Evolutionary conservation across 2,888 invertebrate species (phyloP), one percentile per base, ranked within the genome.

Genomic region (Apotomis betuletana): DNA sequence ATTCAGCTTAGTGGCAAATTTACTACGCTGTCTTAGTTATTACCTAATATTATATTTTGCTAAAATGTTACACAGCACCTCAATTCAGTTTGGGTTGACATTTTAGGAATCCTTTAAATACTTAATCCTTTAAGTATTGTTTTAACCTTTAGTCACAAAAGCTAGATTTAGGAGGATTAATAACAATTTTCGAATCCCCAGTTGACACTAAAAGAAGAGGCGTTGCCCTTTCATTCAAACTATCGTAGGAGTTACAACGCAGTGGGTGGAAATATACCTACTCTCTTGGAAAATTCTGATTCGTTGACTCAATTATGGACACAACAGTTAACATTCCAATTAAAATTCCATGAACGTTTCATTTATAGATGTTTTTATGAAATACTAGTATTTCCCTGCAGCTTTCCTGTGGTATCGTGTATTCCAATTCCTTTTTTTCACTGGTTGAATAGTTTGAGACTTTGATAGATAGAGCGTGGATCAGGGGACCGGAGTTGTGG

Each of bases 191-290:
- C 15, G 54, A 52, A 52, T 62, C 44, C 36, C 6, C 15, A 8
- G 27, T 44, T 13, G 15, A 55, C 54, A 13, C 10, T 55, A 51
- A 55, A 64, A 44, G 15, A 54, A 41, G 9, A 54, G 63, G 52
- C 38, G 0, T 41, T 64, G 54, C 64, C 54, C 64, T 64, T 64
- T 55, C n/a, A 41, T 38, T 36, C 44, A 44, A 55, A 27, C 15
- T 15, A 44, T 64, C 2, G 64, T 64, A 44, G 64, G 54, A 63
- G 63, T 63, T 15, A 9, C 9, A 49, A 27, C 27, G 4, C 38
- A 36, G 6, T 6, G n/a, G 58, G 41, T 13, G 36, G 49, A 62
- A 51, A 51, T 38, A 62, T 38, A 36, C 62, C 62, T 36, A 51
- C 62, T 36, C 38, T 57, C 5, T 10, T 49, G 9, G 49, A 49